Percentiles rank a stretch among this genome's conserved stretches.
phyloP scores from a whole-genome alignment of 2,113 vertebrate species.

The Oreochromis niloticus region DNA sequence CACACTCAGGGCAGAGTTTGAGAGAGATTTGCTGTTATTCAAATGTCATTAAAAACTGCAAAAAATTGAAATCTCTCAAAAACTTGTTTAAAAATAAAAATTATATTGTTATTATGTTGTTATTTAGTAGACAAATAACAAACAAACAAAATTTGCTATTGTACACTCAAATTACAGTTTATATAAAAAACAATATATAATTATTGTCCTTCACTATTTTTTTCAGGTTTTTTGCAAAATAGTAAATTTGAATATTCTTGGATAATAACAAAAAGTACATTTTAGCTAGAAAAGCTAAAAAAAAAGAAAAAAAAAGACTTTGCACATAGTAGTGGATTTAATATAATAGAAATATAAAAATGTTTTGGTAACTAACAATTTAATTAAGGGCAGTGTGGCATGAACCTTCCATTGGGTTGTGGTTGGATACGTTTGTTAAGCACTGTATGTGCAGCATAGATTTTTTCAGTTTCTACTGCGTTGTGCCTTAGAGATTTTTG shows the following conservation, averaged over 20 bases:
- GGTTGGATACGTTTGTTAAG: neutral
- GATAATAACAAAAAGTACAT: neutral
- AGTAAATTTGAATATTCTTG: neutral
- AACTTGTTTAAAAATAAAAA: neutral
- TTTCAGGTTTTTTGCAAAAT: neutral
- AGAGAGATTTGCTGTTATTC: neutral
- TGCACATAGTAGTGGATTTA: neutral
- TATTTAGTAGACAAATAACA: neutral
- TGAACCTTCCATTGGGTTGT: neutral
- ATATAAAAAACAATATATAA: neutral
- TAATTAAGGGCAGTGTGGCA: neutral
- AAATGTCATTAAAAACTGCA: neutral
- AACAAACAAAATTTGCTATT: neutral
- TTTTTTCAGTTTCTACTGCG: neutral
- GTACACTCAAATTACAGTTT: neutral
- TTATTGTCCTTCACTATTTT: neutral
- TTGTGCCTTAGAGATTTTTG: neutral
- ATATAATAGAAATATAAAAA: neutral
- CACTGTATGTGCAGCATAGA: neutral
- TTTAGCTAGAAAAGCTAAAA: neutral
- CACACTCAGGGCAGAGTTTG: neutral
- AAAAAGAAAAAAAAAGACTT: neutral
- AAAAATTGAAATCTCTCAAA: neutral
- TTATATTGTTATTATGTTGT: neutral
- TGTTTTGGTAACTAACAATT: neutral